Evolutionary conservation across 2,888 invertebrate species (phyloP).

Genomic region (Podotricha telesiphe): DNA sequence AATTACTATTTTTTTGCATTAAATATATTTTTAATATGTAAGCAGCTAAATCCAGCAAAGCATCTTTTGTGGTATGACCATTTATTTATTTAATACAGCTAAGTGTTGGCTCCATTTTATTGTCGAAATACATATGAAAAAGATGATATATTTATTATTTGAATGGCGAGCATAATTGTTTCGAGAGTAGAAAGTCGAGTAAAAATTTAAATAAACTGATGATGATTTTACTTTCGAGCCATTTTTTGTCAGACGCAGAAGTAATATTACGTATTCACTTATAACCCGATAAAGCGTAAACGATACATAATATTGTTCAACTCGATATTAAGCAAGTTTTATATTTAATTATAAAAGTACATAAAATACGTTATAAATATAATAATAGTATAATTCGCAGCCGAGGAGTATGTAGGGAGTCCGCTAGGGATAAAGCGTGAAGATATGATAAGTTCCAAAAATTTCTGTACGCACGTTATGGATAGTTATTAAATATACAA

Average conservation of each 20-base stretch:
- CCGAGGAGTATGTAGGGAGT: no score
- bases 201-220: constrained; percentile 42
- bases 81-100: not conserved
- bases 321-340: not conserved
- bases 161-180: constrained; percentile 34
- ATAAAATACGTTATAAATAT: no score
- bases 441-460: no score
- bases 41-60: no score
- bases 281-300: not conserved
- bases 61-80: no score
- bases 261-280: constrained; percentile 5
- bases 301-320: not conserved
- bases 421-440: no score
- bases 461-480: not conserved
- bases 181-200: constrained; percentile 46
- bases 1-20: no score
- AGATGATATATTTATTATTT: constrained; percentile 31
- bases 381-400: no score
- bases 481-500: not conserved
- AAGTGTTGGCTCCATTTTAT: constrained; percentile 4
- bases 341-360: not conserved
- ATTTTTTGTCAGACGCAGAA: constrained; percentile 32
- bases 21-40: no score
- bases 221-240: constrained; percentile 44
- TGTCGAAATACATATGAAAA: constrained; percentile 10